Evolutionary conservation across 2,888 invertebrate genomes (phyloP), one percentile per base, ranked within the genome.

Genomic region (Tetheella fluctuosa): DNA sequence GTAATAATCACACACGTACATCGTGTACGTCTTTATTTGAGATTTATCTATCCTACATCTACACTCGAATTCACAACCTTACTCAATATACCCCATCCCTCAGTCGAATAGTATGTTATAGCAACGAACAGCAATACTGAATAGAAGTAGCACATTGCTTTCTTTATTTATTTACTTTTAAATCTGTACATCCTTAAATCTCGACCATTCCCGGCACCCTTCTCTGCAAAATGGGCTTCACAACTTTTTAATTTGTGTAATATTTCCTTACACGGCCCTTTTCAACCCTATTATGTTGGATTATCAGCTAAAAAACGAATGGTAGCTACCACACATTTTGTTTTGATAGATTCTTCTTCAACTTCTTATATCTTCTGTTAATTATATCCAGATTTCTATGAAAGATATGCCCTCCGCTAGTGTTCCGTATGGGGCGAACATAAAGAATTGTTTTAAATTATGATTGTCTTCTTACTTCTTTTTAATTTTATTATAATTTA

Each of bases 381-480:
- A 64, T 13, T 34, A 13, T 65, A 20, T 28, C 17, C 28, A 15
- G 25, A n/a, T 28, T 15, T 28, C 72, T 73, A 59, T 68, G 58
- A 63, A 64, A n/a, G n/a, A n/a, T n/a, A 65, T 74, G 74, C 71
- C 69, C 65, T 65, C 48, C 54, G 54, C 61, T 62, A 56, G 60
- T 39, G 52, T 65, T 65, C 60, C 60, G 61, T 66, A 58, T 67
- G 76, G 72, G 77, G 69, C 69, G 58, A 62, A 63, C 59, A 57
- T 52, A 64, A 61, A 54, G 69, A 69, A 34, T 34, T 74, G 80
- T 68, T 70, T 81, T 76, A 77, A 76, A 77, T 74, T 65, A 71
- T 79, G 72, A 76, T 71, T 79, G 73, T 77, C 74, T 82, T 83
- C 75, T 80, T 85, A 77, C 73, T 83, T 81, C 82, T 79, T 80